Evolutionary conservation across 2,797 vertebrate species (phyloP).

Genomic region (Gambelia wislizenii): DNA sequence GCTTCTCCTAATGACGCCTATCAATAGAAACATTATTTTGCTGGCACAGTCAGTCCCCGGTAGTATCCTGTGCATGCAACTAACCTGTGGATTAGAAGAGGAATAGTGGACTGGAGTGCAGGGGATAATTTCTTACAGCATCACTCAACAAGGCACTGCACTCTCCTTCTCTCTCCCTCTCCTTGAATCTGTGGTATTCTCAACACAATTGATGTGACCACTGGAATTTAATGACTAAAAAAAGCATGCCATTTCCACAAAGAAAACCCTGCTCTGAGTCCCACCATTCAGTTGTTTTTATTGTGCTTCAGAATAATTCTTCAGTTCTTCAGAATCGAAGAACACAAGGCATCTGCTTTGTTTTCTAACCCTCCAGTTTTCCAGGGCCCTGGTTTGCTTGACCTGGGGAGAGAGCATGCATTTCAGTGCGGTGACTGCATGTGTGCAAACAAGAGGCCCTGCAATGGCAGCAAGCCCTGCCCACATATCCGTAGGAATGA

Average conservation of each 20-base stretch:
- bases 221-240: neutral
- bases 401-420: neutral
- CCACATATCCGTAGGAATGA: neutral
- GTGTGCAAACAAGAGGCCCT: neutral
- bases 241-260: neutral
- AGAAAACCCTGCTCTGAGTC: neutral
- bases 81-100: neutral
- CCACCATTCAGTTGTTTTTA: neutral
- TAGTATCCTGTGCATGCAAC: neutral
- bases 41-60: neutral
- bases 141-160: neutral
- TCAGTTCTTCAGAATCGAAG: neutral
- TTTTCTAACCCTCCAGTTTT: neutral
- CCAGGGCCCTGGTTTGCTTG: neutral
- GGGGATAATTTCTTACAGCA: neutral
- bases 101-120: too few relatives aligned
- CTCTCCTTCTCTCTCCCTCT: neutral
- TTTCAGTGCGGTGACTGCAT: neutral
- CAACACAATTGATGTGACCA: neutral
- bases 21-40: neutral
- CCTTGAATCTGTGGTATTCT: neutral
- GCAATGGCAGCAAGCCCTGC: neutral
- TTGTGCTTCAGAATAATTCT: neutral
- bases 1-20: neutral
- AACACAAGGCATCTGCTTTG: neutral